These are phyloP conservation scores for Nasonia oneida DNA, from an alignment of 2,888 invertebrate species.

Conservation along the genomic window DNA sequence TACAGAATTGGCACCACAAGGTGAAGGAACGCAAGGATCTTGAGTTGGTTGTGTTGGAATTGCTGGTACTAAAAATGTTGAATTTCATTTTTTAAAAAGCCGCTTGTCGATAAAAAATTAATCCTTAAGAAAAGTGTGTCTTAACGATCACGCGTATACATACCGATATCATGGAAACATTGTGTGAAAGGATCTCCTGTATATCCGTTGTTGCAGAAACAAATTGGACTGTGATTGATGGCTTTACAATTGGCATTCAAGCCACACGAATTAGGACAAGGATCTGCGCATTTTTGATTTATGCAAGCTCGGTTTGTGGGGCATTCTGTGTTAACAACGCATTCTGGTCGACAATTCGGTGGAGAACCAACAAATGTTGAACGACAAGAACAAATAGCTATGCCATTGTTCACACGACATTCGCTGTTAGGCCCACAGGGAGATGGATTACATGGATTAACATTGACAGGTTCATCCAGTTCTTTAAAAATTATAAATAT, in stretches of 20 bases:
- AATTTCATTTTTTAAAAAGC: background rate
- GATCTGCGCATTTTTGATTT: conserved; percentile 81
- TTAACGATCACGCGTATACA: background rate
- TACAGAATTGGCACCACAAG: conserved; percentile 89
- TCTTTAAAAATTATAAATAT: conserved; percentile 66
- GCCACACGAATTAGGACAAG: conserved; percentile 82
- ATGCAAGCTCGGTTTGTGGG: conserved; percentile 81
- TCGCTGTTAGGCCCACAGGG: conserved; percentile 81
- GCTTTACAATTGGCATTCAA: conserved; percentile 81
- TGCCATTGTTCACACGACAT: conserved; percentile 79
- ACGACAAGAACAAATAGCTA: conserved; percentile 81
- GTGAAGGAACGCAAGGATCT: conserved; percentile 70
- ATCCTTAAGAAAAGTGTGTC: background rate
- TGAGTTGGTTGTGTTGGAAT: conserved; percentile 79
- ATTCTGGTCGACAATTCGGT: conserved; percentile 81
- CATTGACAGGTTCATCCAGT: conserved; percentile 78
- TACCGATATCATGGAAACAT: conserved; percentile 36
- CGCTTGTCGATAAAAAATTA: background rate
- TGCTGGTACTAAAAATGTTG: conserved; percentile 70
- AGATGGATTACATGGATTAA: conserved; percentile 81
- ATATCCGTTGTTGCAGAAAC: conserved; percentile 80
- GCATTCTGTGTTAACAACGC: conserved; percentile 81
- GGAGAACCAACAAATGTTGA: conserved; percentile 80
- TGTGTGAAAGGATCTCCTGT: conserved; percentile 81
- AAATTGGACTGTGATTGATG: conserved; percentile 82